phyloP scores from a whole-genome alignment of 1,140 invertebrate genomes.

The Pteromalus puparum region DNA sequence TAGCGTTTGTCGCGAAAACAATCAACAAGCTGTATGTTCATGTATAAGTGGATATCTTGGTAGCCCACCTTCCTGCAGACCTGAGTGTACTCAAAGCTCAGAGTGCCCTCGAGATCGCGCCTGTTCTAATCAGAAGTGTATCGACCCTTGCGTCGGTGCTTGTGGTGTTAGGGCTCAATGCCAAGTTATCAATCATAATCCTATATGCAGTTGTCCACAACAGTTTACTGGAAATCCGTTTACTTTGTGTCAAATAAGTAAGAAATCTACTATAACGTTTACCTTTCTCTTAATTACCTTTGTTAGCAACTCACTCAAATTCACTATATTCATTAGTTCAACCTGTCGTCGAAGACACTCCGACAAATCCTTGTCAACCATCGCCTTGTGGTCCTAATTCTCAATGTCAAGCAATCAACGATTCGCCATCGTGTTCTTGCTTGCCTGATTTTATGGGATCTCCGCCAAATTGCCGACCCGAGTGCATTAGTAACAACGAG shows the following conservation, averaged over 20 bases:
- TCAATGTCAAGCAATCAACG: constrained; percentile 78
- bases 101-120: constrained; percentile 80
- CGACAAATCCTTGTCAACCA: constrained; percentile 76
- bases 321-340: background rate
- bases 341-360: constrained; percentile 52
- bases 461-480: constrained; percentile 71
- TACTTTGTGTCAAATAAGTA: constrained; percentile 69
- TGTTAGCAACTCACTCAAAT: background rate
- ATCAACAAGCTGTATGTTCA: constrained; percentile 81
- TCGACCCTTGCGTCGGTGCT: constrained; percentile 81
- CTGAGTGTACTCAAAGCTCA: constrained; percentile 81
- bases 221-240: constrained; percentile 78
- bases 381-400: constrained; percentile 84
- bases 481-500: constrained; percentile 79
- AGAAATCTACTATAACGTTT: constrained; percentile 31
- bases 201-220: constrained; percentile 80
- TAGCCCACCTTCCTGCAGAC: constrained; percentile 81
- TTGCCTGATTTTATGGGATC: constrained; percentile 67
- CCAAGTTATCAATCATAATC: constrained; percentile 79
- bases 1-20: constrained; percentile 79
- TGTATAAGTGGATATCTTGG: constrained; percentile 82
- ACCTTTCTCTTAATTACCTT: background rate
- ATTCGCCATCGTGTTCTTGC: constrained; percentile 72
- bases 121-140: constrained; percentile 82
- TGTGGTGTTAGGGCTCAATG: constrained; percentile 81